These are phyloP conservation scores for Oenanthe melanoleuca DNA, from an alignment of 2,113 vertebrate species.

Conservation along the genomic window DNA sequence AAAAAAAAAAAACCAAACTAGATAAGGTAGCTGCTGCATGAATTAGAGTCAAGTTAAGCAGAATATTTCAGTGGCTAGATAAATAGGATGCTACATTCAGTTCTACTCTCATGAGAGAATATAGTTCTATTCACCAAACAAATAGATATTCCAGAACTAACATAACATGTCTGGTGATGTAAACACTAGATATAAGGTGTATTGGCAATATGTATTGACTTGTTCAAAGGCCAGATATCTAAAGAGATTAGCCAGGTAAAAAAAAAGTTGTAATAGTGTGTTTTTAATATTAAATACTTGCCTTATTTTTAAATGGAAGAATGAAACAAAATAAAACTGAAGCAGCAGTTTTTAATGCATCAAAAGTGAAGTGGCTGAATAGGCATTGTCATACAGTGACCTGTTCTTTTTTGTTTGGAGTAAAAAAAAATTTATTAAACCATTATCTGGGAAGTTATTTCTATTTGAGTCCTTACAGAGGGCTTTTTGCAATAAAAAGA, in stretches of 20 bases:
- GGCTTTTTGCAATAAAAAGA: not conserved
- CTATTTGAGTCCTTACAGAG: not conserved
- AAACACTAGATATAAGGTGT: conserved; percentile 1
- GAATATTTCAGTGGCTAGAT: not conserved
- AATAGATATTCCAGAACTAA: conserved; percentile 27
- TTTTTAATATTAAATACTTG: conserved; percentile 4
- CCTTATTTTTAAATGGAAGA: not conserved
- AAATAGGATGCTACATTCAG: not conserved
- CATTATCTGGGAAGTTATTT: not conserved
- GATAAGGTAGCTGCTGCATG: not conserved
- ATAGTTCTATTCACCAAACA: not conserved
- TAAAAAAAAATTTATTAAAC: not conserved
- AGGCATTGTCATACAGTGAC: not conserved
- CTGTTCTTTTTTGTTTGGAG: not conserved
- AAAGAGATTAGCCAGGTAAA: conserved; percentile 3
- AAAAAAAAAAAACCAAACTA: not conserved
- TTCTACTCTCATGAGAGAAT: not conserved
- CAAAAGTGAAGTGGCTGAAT: not conserved
- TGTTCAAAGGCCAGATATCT: conserved; percentile 26
- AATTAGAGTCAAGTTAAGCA: not conserved
- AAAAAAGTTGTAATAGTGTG: not conserved
- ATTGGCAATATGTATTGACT: not conserved
- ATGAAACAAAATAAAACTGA: conserved; percentile 12
- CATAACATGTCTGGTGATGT: conserved; percentile 6
- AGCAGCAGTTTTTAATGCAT: not conserved